Percentiles rank a stretch among this genome's conserved stretches.
Evolutionary conservation across 2,113 vertebrate species (phyloP).

Genomic region (Ursus arctos): DNA sequence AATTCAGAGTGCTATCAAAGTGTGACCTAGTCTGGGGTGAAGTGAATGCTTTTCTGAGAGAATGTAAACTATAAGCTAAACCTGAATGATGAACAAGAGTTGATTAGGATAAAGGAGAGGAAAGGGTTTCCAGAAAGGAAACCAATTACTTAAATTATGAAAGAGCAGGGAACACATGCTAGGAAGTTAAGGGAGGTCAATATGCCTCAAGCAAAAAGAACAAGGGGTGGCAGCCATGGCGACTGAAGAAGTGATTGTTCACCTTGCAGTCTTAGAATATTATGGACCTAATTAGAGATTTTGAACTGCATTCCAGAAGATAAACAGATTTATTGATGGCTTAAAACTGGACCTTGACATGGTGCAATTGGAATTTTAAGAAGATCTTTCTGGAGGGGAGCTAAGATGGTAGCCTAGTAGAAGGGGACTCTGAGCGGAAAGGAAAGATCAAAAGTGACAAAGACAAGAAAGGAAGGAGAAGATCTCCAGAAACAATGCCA

Average conservation of each 20-base stretch:
- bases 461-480: neutral
- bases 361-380: neutral
- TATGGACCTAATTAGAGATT: neutral
- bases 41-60: neutral
- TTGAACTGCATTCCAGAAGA: neutral
- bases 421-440: neutral
- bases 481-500: neutral
- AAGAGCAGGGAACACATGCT: neutral
- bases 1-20: neutral
- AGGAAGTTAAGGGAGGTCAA: neutral
- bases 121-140: neutral
- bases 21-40: neutral
- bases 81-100: neutral
- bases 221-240: accelerated
- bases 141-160: neutral
- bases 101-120: neutral
- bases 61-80: neutral
- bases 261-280: neutral
- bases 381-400: neutral
- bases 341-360: neutral
- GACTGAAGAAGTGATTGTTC: neutral
- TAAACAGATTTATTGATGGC: neutral
- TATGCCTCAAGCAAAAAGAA: too few species aligned
- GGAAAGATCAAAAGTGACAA: neutral
- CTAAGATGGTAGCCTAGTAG: neutral